phyloP scores from a whole-genome alignment of 2,113 vertebrate species.

The Sapajus apella region DNA sequence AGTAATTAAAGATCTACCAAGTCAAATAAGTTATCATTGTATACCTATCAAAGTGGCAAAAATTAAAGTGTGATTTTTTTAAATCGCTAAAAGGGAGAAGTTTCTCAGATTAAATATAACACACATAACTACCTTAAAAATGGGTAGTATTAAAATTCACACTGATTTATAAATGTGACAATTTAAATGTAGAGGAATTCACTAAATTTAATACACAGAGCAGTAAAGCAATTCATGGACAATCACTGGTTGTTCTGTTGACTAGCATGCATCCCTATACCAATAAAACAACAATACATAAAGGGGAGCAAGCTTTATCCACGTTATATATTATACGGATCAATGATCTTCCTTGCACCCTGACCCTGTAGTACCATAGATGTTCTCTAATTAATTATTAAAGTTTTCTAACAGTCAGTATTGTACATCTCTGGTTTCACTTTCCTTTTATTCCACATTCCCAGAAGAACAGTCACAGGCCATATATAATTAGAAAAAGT shows the following conservation, averaged over 20 bases:
- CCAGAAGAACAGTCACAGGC: conserved; percentile 78
- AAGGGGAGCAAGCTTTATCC: conserved; percentile 78
- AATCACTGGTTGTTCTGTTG: background rate
- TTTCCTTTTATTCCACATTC: conserved; percentile 81
- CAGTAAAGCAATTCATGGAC: background rate
- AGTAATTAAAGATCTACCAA: background rate
- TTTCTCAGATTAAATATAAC: conserved; percentile 14
- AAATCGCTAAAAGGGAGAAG: background rate
- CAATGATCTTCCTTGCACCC: conserved; percentile 80
- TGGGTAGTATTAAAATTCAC: background rate
- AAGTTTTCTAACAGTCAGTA: conserved; percentile 90
- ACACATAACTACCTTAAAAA: background rate
- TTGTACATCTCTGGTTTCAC: conserved; percentile 86
- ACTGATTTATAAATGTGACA: conserved; percentile 42
- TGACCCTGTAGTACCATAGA: conserved; percentile 89
- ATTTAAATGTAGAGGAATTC: conserved; percentile 52
- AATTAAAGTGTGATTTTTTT: background rate
- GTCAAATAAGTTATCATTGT: background rate
- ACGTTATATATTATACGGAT: conserved; percentile 85
- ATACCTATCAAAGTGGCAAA: background rate
- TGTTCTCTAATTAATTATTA: conserved; percentile 93
- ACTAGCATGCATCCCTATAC: background rate
- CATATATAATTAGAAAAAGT: conserved; percentile 79
- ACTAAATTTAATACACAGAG: background rate
- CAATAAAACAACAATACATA: conserved; percentile 25